A percentile compares a stretch with the other conserved stretches of the same genome.
phyloP scores from a whole-genome alignment of 2,113 vertebrate genomes.

The Anseranas semipalmata region DNA sequence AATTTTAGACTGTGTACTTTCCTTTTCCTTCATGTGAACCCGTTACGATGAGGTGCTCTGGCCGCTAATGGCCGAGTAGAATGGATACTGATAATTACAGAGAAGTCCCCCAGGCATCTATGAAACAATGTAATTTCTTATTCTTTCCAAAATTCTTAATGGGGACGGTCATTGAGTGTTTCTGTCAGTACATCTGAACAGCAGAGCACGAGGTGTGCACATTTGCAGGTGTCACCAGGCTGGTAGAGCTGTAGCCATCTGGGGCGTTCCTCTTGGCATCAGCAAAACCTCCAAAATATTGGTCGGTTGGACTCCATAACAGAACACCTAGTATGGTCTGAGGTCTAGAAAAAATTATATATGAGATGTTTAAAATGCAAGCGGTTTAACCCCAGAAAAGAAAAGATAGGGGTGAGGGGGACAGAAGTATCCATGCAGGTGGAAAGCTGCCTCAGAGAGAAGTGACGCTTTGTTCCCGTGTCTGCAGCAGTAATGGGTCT shows the following conservation, averaged over 20 bases:
- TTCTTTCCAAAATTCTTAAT: fast-evolving
- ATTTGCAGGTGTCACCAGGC: background rate
- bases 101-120: background rate
- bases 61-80: background rate
- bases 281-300: background rate
- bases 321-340: background rate
- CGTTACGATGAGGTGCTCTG: background rate
- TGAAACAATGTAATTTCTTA: background rate
- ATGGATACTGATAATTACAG: background rate
- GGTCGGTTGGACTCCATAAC: background rate
- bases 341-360: background rate
- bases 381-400: background rate
- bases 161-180: background rate
- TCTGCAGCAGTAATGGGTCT: background rate
- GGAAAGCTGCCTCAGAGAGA: background rate
- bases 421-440: background rate
- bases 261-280: background rate
- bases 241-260: background rate
- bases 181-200: background rate
- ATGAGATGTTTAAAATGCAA: background rate
- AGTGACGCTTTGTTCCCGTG: background rate
- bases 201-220: background rate
- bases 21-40: background rate
- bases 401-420: background rate
- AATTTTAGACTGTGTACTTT: background rate